Base-by-base conservation (phyloP, 2,888 invertebrate species). In the Hydropsyche betteni region DNA sequence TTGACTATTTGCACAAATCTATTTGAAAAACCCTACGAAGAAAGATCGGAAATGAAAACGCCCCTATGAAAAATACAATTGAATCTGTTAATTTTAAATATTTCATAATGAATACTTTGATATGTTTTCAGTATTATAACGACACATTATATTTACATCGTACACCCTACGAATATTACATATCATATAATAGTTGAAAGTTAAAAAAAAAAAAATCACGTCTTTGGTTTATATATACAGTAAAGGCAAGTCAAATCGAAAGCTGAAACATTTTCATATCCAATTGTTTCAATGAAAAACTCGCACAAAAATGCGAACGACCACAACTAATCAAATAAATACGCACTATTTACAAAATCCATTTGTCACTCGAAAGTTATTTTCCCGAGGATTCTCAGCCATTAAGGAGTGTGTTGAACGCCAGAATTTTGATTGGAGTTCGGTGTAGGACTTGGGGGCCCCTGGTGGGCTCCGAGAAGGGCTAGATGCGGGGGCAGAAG, bases 381-480 rank as follows among this genome's bases (percentile, higher is more conserved):
- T 55, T 14, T n/a, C 16, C n/a, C 6, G 6, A 10, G 34, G 50
- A 69, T 69, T 44, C 16, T 69, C 69, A 33, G 69, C 52, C 24
- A 34, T 24, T 61, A 72, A 16, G 72, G 72, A 38, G 72, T 72
- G 72, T 72, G 72, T 16, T 72, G 72, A 12, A 58, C 58, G 7
- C 58, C 44, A 16, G 34, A 12, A 12, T 34, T 5, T 5, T 33
- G 34, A 16, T 72, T 72, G n/a, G 36, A 12, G 38, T 55, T 73
- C 53, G 55, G 72, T n/a, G 74, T 75, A 4, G 79, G 79, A 58
- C 79, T 79, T 12, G 77, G 77, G 7, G 77, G 79, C 5, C 77
- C 78, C 44, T 79, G 79, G 61, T 78, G 79, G 6, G 64, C 83
- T 71, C 88, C 88, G 85, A 88, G 85, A 50, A 83, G 86, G 75